Base-by-base conservation (phyloP, 2,113 vertebrate species). In the Siniperca knerii region DNA sequence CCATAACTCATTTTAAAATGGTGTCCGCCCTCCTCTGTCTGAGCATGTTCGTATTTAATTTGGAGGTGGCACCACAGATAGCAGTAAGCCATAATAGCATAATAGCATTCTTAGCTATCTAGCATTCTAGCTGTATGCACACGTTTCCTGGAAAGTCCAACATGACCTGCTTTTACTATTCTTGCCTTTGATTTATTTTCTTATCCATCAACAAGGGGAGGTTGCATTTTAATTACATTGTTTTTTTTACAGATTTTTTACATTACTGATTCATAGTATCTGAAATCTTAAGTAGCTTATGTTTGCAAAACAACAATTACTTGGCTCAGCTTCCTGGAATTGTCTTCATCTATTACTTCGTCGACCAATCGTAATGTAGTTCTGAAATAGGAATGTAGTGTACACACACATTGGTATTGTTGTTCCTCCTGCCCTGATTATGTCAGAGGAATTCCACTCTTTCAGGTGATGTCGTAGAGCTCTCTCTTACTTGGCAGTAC, bases 381-480 rank as follows among this genome's bases (percentile, higher is more conserved):
- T 50, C 66, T 89, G 78, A 89, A 89, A 81, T 81, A 76, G 81
- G 73, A 81, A 83, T 82, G 68, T 9, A 57, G 44, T 25, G 23
- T 52, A 75, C 77, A 82, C 16, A 48, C 33, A 25, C 52, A 66
- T 83, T 67, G 57, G 12, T 48, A 33, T 66, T 81, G 50, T 66
- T 81, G 75, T 77, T 81, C 37, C n/a, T 75, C 29, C 65, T 76
- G 80, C 68, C 61, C 79, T 77, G 35, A 62, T 73, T 85, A 71
- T 84, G 75, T 85, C 82, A 8, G 58, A 78, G 84, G 68, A 25
- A 70, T 87, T 86, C 68, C 74, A 69, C 64, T 89, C 67, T 62
- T 73, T 84, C 74, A 61, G 75, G 74, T 48, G 83, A 78, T 75
- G 54, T 67, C 75, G 46, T 80, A 12, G 52, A 73, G 64, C 67